Percentiles rank a stretch among this genome's conserved stretches.
Evolutionary conservation across 2,113 vertebrate genomes (phyloP).

Genomic region (Urocolius indicus): DNA sequence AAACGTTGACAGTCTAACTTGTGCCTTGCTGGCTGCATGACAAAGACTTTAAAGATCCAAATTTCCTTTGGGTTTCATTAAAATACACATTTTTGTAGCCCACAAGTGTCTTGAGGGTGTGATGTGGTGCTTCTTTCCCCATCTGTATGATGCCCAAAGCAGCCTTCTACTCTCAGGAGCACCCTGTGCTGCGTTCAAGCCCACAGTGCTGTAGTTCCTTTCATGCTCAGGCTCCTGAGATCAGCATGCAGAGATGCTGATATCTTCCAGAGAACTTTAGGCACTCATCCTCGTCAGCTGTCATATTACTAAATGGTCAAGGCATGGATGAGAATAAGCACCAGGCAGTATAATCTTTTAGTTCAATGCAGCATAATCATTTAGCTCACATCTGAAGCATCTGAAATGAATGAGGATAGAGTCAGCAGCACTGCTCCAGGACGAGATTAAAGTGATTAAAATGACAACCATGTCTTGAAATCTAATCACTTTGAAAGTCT

Average conservation of each 20-base stretch:
- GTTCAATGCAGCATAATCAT: rapidly evolving
- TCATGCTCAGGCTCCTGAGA: not conserved
- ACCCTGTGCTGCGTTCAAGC: rapidly evolving
- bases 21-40: not conserved
- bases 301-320: not conserved
- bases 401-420: rapidly evolving
- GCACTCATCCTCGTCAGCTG: not conserved
- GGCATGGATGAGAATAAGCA: not conserved
- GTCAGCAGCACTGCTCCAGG: not conserved
- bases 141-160: not conserved
- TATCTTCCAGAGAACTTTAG: not conserved
- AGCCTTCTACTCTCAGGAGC: not conserved
- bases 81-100: not conserved
- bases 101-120: not conserved
- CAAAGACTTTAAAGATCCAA: not conserved
- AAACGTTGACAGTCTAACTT: not conserved
- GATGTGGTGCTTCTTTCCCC: not conserved
- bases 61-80: not conserved
- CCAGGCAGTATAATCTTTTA: too few relatives aligned
- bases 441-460: not conserved
- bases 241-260: not conserved
- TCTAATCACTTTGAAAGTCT: not conserved
- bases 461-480: not conserved
- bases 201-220: rapidly evolving
- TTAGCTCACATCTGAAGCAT: rapidly evolving